Evolutionary conservation across 2,888 invertebrate species (phyloP).

Genomic region (Protodeltote pygarga): DNA sequence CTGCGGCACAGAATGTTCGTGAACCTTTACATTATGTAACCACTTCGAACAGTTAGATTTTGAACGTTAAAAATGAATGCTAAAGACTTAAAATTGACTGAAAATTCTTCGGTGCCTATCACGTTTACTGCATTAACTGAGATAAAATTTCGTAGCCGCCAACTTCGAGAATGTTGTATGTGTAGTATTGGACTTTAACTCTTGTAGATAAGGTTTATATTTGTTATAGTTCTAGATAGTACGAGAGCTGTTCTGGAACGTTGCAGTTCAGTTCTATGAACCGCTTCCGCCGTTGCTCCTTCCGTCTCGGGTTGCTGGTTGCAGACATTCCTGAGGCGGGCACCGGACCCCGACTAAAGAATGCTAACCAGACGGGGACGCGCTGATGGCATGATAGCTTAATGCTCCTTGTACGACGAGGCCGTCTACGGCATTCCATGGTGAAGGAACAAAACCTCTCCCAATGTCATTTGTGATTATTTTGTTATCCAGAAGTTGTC

Average conservation of each 20-base stretch:
- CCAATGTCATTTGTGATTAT: slow-evolving; percentile 13
- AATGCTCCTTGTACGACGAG: slow-evolving; percentile 65
- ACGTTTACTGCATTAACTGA: slow-evolving; percentile 33
- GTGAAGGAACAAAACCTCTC: slow-evolving; percentile 67
- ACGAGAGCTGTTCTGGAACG: slow-evolving; percentile 54
- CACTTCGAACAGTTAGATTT: slow-evolving; percentile 24
- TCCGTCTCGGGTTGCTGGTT: slow-evolving; percentile 85
- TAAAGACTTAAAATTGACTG: slow-evolving; percentile 32
- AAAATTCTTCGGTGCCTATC: slow-evolving; percentile 34
- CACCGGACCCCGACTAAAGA: slow-evolving; percentile 76
- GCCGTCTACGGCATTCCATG: slow-evolving; percentile 68
- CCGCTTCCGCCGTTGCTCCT: slow-evolving; percentile 85
- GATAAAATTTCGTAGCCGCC: slow-evolving; percentile 60
- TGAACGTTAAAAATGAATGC: slow-evolving; percentile 22
- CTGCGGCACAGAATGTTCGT: slow-evolving; percentile 70
- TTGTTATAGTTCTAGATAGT: slow-evolving; percentile 20
- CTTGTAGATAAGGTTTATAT: slow-evolving; percentile 41
- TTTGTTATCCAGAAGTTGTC: slow-evolving; percentile 2
- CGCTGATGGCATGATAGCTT: slow-evolving; percentile 78
- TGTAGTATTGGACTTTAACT: slow-evolving; percentile 34
- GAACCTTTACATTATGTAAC: slow-evolving; percentile 49
- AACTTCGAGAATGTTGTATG: slow-evolving; percentile 47
- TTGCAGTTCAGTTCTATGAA: slow-evolving; percentile 71
- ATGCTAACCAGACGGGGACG: slow-evolving; percentile 76
- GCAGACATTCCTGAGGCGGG: slow-evolving; percentile 79